Base-by-base conservation (phyloP, 2,888 invertebrate species). In the Corythucha ciliata region DNA sequence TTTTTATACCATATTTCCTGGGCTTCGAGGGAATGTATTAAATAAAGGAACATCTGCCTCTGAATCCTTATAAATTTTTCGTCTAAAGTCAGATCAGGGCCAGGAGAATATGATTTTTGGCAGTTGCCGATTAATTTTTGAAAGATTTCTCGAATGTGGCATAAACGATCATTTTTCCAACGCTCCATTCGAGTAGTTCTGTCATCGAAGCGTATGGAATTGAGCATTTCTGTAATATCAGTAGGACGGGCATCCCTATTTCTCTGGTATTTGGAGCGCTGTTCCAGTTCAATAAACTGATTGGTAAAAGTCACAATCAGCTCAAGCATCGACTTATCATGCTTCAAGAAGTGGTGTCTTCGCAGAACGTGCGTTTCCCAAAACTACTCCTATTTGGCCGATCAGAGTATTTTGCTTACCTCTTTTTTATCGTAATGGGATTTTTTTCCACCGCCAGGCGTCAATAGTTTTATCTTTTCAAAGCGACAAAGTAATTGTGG, bases 21-120 rank as follows among this genome's bases (percentile, higher is more conserved):
- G 49, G 49, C 39, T 37, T 44, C 7, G 29, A 27, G 26, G 26
- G n/a, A n/a, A 41, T 41, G 42, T 22, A 41, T 10, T 41, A 26
- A 3, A 20, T 18, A 10, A 41, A 41, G 5, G 12, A 10, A 8
- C 42, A 41, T 24, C 42, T 41, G 6, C 42, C 42, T 4, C 33
- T 47, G 16, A 47, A 47, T n/a, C 42, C 42, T 41, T 41, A 22
- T 10, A 45, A n/a, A 37, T 20, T 45, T 42, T 42, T 42, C 42
- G 10, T 42, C 42, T 3, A 42, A 10, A 25, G 42, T 42, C 4
- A 42, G 25, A 12, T n/a, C n/a, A 3, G 12, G 25, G 18, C 42
- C 42, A 4, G 42, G 45, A 18, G 45, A 45, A 10, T 45, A 46
- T 2, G 4, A 20, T 34, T 46, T 32, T 20, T 33, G 26, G 16